Evolutionary conservation across 2,113 vertebrate species (phyloP).

Genomic region (Oreochromis niloticus): DNA sequence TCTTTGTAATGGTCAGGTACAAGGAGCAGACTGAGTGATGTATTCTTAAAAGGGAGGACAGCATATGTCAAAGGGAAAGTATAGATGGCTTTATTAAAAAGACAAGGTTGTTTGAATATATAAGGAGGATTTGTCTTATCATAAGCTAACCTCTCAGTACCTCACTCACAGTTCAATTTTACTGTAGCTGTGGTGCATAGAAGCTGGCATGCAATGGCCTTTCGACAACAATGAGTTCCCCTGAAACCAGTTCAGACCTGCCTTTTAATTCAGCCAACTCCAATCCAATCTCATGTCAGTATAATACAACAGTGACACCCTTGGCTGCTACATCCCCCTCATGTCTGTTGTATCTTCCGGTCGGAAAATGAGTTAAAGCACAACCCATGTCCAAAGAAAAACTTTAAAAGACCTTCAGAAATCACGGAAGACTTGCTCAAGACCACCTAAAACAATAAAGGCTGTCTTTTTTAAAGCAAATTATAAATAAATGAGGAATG

Average conservation of each 20-base stretch:
- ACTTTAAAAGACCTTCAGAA: not conserved
- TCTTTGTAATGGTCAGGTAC: not conserved
- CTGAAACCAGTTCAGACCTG: not conserved
- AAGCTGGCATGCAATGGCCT: not conserved
- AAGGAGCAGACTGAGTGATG: not conserved
- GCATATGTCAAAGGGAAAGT: rapidly evolving
- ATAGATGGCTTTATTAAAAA: not conserved
- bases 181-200: not conserved
- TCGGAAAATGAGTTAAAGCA: not conserved
- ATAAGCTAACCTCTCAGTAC: not conserved
- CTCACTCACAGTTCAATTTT: not conserved
- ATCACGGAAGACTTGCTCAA: not conserved
- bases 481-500: not conserved
- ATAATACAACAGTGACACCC: slow-evolving; percentile 34
- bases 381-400: not conserved
- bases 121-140: rapidly evolving
- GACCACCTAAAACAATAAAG: not conserved
- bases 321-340: not conserved
- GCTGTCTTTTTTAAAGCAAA: not conserved
- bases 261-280: slow-evolving; percentile 41
- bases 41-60: slow-evolving; percentile 49
- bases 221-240: not conserved
- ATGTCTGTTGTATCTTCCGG: slow-evolving; percentile 1
- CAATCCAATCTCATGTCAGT: slow-evolving; percentile 36
- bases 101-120: not conserved